Conservation (phyloP, 2,113 vertebrate genomes). For the Vidua macroura region DNA sequence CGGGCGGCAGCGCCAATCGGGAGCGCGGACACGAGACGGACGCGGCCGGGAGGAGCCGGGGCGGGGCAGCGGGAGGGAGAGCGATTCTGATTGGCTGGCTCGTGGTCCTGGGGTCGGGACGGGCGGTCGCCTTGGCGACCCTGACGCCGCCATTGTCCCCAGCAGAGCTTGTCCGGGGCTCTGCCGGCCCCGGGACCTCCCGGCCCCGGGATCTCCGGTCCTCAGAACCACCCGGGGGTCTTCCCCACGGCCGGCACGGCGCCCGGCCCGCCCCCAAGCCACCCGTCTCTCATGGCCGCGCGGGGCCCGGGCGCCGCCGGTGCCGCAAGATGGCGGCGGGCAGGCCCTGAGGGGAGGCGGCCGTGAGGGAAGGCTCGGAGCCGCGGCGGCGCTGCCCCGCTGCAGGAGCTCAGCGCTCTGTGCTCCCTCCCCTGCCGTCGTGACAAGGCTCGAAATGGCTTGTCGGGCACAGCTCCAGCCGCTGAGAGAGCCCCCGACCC, state of each 20-base stretch:
- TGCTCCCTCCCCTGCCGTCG: too few relatives aligned
- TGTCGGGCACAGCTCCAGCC: background rate
- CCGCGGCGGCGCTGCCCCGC: fast-evolving
- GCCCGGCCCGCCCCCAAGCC: background rate
- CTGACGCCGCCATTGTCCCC: background rate
- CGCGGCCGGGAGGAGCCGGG: too few relatives aligned
- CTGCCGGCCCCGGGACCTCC: background rate
- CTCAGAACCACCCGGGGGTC: background rate
- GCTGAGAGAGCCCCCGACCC: background rate
- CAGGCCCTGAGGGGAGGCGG: background rate
- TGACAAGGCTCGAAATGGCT: background rate
- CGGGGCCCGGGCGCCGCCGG: background rate
- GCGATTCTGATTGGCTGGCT: background rate
- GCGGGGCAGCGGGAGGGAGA: too few relatives aligned
- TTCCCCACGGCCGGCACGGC: background rate
- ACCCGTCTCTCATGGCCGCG: background rate
- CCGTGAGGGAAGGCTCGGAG: background rate
- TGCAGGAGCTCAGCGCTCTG: background rate
- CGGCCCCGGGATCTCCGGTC: background rate
- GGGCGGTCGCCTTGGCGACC: background rate
- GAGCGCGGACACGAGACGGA: background rate
- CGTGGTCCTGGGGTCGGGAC: too few relatives aligned
- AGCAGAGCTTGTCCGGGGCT: background rate
- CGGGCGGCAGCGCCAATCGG: background rate
- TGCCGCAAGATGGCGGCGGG: background rate